phyloP scores from a whole-genome alignment of 2,888 invertebrate species.

The Eupithecia insigniata region DNA sequence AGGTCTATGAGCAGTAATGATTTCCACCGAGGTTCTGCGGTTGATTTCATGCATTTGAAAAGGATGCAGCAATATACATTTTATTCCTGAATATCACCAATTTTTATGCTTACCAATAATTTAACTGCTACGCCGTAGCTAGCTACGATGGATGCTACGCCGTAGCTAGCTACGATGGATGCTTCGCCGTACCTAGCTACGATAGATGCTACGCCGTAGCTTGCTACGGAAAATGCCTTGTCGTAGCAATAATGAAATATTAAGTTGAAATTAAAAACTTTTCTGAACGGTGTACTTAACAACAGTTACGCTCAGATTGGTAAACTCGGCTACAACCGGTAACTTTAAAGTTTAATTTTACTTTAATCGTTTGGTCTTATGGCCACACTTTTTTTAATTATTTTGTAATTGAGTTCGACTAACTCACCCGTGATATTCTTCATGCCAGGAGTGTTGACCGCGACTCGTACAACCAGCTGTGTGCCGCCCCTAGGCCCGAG shows the following conservation, averaged over 20 bases:
- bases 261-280: not conserved
- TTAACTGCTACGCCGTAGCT: not conserved
- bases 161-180: too few relatives aligned
- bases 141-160: not conserved
- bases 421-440: slow-evolving; percentile 86
- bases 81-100: not conserved
- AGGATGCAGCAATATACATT: not conserved
- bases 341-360: too few relatives aligned
- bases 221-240: not conserved
- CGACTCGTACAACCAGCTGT: slow-evolving; percentile 85
- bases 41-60: not conserved
- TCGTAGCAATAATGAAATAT: not conserved
- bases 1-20: not conserved
- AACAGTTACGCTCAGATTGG: too few relatives aligned
- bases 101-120: not conserved
- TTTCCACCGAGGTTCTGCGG: not conserved
- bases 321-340: too few relatives aligned
- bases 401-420: not conserved
- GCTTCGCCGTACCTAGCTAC: not conserved
- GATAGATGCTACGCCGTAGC: not conserved
- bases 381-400: not conserved
- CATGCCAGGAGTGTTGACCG: slow-evolving; percentile 86
- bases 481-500: slow-evolving; percentile 87
- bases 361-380: too few relatives aligned
- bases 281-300: too few relatives aligned